Percentiles rank a stretch among this genome's conserved stretches.
phyloP scores from a whole-genome alignment of 35 echinoderm and acorn worm species.

The Ophioderma brevispina region DNA sequence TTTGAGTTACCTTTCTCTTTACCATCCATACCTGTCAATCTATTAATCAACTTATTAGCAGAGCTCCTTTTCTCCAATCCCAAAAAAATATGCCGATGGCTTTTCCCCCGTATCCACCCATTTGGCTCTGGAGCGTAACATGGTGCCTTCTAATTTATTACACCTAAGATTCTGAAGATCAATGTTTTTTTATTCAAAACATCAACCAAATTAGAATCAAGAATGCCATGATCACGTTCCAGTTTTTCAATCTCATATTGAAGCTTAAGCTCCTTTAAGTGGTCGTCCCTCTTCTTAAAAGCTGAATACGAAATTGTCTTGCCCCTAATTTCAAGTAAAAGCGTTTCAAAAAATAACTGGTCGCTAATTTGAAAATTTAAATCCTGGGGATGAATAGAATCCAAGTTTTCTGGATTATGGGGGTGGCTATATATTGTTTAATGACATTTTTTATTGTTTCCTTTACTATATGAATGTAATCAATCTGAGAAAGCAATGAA shows the following conservation, averaged over 20 bases:
- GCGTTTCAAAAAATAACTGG: slow-evolving; percentile 21
- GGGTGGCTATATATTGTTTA: slow-evolving; percentile 13
- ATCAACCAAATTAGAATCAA: not conserved
- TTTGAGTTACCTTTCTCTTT: not conserved
- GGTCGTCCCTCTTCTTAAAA: not conserved
- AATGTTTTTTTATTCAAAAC: slow-evolving; percentile 10
- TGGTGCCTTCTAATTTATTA: slow-evolving; percentile 4
- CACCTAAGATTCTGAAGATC: not conserved
- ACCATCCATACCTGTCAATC: not conserved
- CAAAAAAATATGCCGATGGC: too few species aligned
- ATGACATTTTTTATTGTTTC: not conserved
- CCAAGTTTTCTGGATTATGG: not conserved
- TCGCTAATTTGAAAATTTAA: slow-evolving; percentile 11
- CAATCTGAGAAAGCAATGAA: not conserved
- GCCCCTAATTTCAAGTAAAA: slow-evolving; percentile 3
- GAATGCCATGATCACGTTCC: not conserved
- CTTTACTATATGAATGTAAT: not conserved
- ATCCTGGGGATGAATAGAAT: not conserved
- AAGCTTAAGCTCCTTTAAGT: not conserved
- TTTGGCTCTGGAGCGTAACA: not conserved
- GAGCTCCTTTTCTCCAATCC: slow-evolving; percentile 31
- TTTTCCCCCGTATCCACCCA: slow-evolving; percentile 41
- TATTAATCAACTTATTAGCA: too few species aligned
- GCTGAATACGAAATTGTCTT: slow-evolving; percentile 15
- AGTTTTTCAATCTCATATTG: not conserved